phyloP scores from a whole-genome alignment of 1,140 invertebrate genomes.

The Achroia grisella region DNA sequence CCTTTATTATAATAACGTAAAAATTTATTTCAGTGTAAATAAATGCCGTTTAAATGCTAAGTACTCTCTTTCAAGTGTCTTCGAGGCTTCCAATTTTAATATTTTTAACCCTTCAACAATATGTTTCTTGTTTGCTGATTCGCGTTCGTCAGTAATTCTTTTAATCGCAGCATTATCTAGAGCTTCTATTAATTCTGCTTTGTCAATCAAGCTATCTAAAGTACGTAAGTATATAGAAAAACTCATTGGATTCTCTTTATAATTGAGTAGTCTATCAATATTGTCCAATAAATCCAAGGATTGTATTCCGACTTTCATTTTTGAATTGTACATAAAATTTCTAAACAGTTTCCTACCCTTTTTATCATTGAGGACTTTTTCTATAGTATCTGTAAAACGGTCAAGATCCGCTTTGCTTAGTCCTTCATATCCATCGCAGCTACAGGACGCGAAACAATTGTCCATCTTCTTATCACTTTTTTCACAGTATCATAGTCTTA shows the following conservation, averaged over 20 bases:
- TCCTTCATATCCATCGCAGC: constrained; percentile 58
- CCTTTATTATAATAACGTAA: constrained; percentile 7
- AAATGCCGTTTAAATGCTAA: constrained; percentile 52
- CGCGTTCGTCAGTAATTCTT: constrained; percentile 41
- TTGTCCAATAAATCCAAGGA: constrained; percentile 61
- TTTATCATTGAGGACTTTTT: constrained; percentile 66
- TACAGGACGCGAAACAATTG: constrained; percentile 64
- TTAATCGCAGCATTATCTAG: constrained; percentile 61
- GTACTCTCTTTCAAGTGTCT: constrained; percentile 59
- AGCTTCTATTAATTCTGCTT: constrained; percentile 58
- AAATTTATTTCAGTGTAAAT: constrained; percentile 31
- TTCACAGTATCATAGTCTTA: constrained; percentile 31
- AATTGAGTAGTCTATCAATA: constrained; percentile 44
- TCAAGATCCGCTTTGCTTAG: constrained; percentile 65
- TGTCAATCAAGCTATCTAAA: constrained; percentile 45
- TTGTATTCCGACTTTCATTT: constrained; percentile 48
- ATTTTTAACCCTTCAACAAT: constrained; percentile 48
- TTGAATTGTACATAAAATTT: constrained; percentile 61
- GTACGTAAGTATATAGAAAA: constrained; percentile 34
- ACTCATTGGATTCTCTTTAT: constrained; percentile 37
- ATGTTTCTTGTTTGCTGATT: constrained; percentile 49
- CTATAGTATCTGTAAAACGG: constrained; percentile 68
- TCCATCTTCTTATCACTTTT: constrained; percentile 56
- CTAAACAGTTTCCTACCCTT: constrained; percentile 61
- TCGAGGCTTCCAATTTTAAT: constrained; percentile 51